Evolutionary conservation across 2,797 vertebrate genomes (phyloP).

Genomic region (Peromyscus attwateri): DNA sequence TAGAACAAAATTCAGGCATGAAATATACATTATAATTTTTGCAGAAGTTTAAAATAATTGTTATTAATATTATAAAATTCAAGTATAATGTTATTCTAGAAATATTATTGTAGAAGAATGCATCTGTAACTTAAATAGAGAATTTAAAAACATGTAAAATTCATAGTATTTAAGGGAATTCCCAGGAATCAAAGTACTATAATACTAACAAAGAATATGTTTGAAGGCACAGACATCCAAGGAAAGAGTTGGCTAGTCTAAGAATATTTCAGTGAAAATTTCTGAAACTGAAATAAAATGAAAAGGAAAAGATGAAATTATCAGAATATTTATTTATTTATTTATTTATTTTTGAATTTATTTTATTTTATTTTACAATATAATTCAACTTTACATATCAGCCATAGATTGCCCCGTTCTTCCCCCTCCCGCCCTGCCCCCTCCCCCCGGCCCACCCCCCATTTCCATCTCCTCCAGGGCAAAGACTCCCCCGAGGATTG

Average conservation of each 20-base stretch:
- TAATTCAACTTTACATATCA: no score
- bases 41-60: neutral
- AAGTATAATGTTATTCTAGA: neutral
- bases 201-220: neutral
- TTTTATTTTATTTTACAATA: no score
- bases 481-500: no score
- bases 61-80: neutral
- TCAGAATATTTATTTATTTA: no score
- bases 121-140: neutral
- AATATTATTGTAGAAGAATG: neutral
- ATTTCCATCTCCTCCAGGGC: no score
- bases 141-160: neutral
- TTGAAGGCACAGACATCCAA: neutral
- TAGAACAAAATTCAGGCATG: neutral
- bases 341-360: no score
- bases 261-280: neutral
- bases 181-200: neutral
- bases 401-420: no score
- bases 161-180: neutral
- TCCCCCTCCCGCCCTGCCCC: no score
- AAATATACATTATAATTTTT: neutral
- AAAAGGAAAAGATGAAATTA: neutral
- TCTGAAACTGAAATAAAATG: neutral
- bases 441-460: no score
- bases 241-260: neutral